Evolutionary conservation across 2,113 vertebrate genomes (phyloP).

Genomic region (Hucho hucho): DNA sequence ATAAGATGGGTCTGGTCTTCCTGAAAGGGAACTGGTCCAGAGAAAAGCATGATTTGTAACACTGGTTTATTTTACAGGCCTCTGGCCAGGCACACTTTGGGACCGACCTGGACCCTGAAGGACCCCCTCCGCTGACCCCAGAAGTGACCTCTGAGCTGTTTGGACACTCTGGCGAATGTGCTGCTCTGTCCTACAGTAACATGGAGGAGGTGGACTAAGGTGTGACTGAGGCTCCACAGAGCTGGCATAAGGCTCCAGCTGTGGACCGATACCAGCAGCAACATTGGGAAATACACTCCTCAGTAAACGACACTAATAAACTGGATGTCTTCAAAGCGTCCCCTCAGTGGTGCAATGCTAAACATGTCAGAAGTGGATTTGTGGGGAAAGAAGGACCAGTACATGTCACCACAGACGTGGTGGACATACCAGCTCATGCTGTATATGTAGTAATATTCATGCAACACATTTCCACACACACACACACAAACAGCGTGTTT

Average conservation of each 20-base stretch:
- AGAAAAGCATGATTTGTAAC: slow-evolving; percentile 8
- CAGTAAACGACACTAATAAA: slow-evolving; percentile 31
- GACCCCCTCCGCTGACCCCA: slow-evolving; percentile 77
- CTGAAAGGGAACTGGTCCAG: neutral
- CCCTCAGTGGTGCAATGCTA: neutral
- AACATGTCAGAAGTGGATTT: slow-evolving; percentile 22
- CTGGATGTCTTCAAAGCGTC: slow-evolving; percentile 20
- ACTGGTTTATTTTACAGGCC: slow-evolving; percentile 89
- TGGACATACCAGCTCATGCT: slow-evolving; percentile 21
- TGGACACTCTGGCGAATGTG: slow-evolving; percentile 76
- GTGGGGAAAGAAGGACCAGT: slow-evolving; percentile 8
- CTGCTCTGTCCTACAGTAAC: slow-evolving; percentile 91
- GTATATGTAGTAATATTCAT: slow-evolving; percentile 37
- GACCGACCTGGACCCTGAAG: slow-evolving; percentile 83
- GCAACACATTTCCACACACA: slow-evolving; percentile 27
- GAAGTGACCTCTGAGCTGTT: slow-evolving; percentile 83
- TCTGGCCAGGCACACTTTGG: slow-evolving; percentile 82
- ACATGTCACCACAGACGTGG: too few relatives aligned
- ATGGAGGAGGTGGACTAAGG: slow-evolving; percentile 96
- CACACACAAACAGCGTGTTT: neutral
- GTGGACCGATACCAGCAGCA: slow-evolving; percentile 11
- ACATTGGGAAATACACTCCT: slow-evolving; percentile 2
- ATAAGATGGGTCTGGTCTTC: neutral
- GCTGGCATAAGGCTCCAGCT: neutral
- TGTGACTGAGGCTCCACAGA: neutral